Conservation (phyloP, 2,113 vertebrate genomes). For the Prochilodus magdalenae region DNA sequence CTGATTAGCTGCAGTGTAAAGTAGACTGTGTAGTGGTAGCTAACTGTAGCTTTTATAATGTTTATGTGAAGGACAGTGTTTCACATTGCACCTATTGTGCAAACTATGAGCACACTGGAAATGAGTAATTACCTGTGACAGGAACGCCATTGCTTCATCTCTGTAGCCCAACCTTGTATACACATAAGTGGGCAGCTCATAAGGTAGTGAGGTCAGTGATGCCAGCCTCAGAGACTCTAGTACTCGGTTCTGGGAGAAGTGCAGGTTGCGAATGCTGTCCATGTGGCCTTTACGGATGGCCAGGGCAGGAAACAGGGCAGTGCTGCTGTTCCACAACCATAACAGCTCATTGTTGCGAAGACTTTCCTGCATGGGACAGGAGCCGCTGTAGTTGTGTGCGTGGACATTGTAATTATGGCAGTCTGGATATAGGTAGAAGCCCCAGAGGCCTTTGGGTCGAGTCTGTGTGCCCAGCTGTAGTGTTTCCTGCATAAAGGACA, state of each 20-base stretch:
- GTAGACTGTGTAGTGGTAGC: too few relatives aligned
- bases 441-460: slow-evolving; percentile 78
- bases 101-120: too few relatives aligned
- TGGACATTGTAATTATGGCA: slow-evolving; percentile 84
- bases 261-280: slow-evolving; percentile 71
- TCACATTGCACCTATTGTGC: too few relatives aligned
- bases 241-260: slow-evolving; percentile 80
- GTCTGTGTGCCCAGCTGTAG: slow-evolving; percentile 76
- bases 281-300: slow-evolving; percentile 73
- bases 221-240: slow-evolving; percentile 79
- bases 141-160: slow-evolving; percentile 79
- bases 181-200: slow-evolving; percentile 79
- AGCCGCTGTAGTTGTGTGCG: slow-evolving; percentile 77
- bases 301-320: slow-evolving; percentile 78
- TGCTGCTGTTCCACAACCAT: slow-evolving; percentile 85
- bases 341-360: slow-evolving; percentile 80
- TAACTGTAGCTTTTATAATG: too few relatives aligned
- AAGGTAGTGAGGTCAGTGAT: slow-evolving; percentile 70
- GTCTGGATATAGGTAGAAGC: slow-evolving; percentile 85
- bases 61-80: too few relatives aligned
- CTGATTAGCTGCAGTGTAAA: too few relatives aligned
- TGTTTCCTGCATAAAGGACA: slow-evolving; percentile 82
- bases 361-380: slow-evolving; percentile 77
- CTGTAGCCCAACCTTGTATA: slow-evolving; percentile 80
- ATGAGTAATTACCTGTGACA: slow-evolving; percentile 74